phyloP scores from a whole-genome alignment of 2,797 vertebrate species.

The Todus mexicanus region DNA sequence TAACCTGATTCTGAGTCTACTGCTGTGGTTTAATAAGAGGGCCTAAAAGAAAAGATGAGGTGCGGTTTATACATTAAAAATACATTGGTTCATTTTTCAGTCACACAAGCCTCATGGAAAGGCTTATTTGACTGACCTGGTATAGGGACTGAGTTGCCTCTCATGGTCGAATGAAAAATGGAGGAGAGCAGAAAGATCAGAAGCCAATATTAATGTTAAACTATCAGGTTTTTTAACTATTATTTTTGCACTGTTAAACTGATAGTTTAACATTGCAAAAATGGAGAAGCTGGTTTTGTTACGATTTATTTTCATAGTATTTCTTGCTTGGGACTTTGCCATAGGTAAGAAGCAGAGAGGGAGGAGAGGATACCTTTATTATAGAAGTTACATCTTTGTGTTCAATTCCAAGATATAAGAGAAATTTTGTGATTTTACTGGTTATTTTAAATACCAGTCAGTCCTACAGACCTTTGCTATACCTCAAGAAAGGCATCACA shows the following conservation, averaged over 20 bases:
- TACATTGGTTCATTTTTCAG: neutral
- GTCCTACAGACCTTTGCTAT: neutral
- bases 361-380: neutral
- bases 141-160: neutral
- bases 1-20: neutral
- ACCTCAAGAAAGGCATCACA: neutral
- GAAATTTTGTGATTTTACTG: neutral
- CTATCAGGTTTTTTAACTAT: neutral
- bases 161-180: neutral
- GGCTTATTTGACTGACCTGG: conserved; percentile 11
- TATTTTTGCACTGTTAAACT: neutral
- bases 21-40: neutral
- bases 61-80: neutral
- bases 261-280: neutral
- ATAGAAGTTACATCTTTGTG: neutral
- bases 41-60: neutral
- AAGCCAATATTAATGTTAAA: neutral
- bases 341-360: neutral
- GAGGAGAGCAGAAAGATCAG: neutral
- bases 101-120: neutral
- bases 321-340: neutral
- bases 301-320: neutral
- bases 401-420: neutral
- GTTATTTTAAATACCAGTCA: neutral
- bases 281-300: neutral